Conservation (phyloP, 2,888 invertebrate species). For the Dorcus hopei region DNA sequence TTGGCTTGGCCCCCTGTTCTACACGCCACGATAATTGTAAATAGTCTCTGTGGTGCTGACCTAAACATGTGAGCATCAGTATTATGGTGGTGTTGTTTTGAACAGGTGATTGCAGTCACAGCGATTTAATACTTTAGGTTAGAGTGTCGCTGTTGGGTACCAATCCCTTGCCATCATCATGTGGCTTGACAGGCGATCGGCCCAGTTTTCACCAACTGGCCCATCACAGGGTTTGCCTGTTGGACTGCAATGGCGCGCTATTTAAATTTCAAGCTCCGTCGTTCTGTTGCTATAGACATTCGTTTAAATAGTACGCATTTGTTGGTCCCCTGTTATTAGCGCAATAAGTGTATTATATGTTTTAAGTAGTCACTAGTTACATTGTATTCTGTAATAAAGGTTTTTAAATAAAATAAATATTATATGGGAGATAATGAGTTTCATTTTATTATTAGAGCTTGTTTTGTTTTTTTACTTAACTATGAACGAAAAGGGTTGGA, state of each 20-base stretch:
- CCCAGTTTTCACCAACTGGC: slow-evolving; percentile 20
- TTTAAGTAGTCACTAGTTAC: slow-evolving; percentile 18
- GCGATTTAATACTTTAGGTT: slow-evolving; percentile 28
- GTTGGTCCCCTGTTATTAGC: slow-evolving; percentile 28
- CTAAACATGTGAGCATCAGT: background rate
- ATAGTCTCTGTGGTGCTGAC: background rate
- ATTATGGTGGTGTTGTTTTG: slow-evolving; percentile 20
- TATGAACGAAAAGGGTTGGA: too few relatives aligned
- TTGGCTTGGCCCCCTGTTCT: slow-evolving; percentile 31
- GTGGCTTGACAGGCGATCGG: slow-evolving; percentile 49
- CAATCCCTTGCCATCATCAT: slow-evolving; percentile 56
- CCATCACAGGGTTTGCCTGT: slow-evolving; percentile 35
- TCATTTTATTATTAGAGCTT: too few relatives aligned
- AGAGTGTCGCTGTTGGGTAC: slow-evolving; percentile 52
- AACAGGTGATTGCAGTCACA: slow-evolving; percentile 46
- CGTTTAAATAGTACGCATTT: slow-evolving; percentile 8
- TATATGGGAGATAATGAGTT: too few relatives aligned
- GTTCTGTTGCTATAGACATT: background rate
- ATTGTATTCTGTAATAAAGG: slow-evolving; percentile 17
- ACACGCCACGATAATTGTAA: slow-evolving; percentile 10
- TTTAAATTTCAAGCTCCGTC: background rate
- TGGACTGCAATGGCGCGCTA: slow-evolving; percentile 25
- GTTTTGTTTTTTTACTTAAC: too few relatives aligned
- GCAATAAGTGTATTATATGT: slow-evolving; percentile 28
- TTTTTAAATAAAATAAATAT: background rate